Base-by-base conservation (phyloP, 2,797 vertebrate genomes). In the Acridotheres tristis region DNA sequence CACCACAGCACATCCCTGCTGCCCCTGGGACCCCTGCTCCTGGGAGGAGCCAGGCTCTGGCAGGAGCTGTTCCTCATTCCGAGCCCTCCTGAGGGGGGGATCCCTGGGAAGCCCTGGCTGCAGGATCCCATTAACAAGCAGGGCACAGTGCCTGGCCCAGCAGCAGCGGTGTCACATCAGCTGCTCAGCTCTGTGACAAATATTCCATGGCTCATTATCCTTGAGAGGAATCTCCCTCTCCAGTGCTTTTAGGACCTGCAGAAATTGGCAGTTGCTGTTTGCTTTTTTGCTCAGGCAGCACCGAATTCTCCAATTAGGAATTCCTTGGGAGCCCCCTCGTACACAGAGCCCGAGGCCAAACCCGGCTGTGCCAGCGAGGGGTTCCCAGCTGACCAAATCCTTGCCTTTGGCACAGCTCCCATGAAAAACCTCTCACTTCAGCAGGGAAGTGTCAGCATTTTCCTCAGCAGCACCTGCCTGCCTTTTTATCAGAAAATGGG, bases 151-250 rank as follows among this genome's bases (percentile, higher is more conserved):
- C 68, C 85, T 7, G 0, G 38, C 67, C 83, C 80, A 63, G 78
- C 80, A 67, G 71, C 13, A 3, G 63, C 13, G 9, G 53, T 62
- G 88, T 81, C 96, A 88, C 83, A 84, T 84, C 81, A 94, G 88
- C 91, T 88, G 80, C 88, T 93, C 89, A 86, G 85, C 93, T 87
- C 85, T 63, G 91, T 94, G 89, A 93, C 90, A 93, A 93, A 95
- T 90, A 82, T 40, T 86, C 88, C 84, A 84, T 1, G 83, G 50
- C 62, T 96, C 90, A 84, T 94, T 94, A 93, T 93, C 83, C 82
- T 90, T 66, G 53, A 82, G 87, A 94, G 55, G 80, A 94, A 88
- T 67, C 90, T 89, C 82, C 77, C 82, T 94, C 66, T 61, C 66
- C 83, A 13, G 66, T 72, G 88, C 88, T 84, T 82, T 93, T 84